Percentiles rank a stretch among this genome's conserved stretches.
Conservation (phyloP, 1,140 invertebrate genomes). For the Hesperophylax magnus region DNA sequence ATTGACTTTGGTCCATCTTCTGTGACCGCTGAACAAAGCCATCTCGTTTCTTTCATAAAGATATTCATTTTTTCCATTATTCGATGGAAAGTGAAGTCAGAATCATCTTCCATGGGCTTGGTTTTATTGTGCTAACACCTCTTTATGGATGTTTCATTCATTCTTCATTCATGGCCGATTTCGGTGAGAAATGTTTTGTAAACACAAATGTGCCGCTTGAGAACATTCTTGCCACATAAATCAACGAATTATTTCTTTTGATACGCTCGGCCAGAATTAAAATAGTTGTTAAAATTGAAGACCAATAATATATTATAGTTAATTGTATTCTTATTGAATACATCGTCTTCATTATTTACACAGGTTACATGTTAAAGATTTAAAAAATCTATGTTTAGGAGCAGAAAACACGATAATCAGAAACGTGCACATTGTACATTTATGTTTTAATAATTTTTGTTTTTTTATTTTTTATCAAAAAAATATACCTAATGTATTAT, state of each 20-base stretch:
- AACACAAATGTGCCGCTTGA: constrained; percentile 56
- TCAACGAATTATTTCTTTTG: constrained; percentile 42
- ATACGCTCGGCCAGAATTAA: not conserved
- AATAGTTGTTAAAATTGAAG: no score
- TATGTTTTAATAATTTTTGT: no score
- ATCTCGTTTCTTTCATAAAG: constrained; percentile 3
- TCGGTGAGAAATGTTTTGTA: constrained; percentile 52
- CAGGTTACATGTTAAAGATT: no score
- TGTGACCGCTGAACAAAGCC: constrained; percentile 29
- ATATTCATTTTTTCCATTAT: constrained; percentile 36
- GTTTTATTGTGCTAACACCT: constrained; percentile 46
- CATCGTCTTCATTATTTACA: no score
- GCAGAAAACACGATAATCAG: no score
- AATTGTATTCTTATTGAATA: no score
- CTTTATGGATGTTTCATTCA: constrained; percentile 57
- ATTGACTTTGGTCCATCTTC: constrained; percentile 52
- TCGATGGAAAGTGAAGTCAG: constrained; percentile 40
- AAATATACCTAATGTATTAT: no score
- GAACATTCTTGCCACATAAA: constrained; percentile 48
- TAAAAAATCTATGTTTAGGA: no score
- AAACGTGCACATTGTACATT: no score
- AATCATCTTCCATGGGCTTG: constrained; percentile 11
- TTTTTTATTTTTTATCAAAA: no score
- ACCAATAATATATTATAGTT: no score
- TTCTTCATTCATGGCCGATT: constrained; percentile 34